Percentiles rank a stretch among this genome's conserved stretches.
Evolutionary conservation across 2,113 vertebrate species (phyloP).

Genomic region (Asarcornis scutulata): DNA sequence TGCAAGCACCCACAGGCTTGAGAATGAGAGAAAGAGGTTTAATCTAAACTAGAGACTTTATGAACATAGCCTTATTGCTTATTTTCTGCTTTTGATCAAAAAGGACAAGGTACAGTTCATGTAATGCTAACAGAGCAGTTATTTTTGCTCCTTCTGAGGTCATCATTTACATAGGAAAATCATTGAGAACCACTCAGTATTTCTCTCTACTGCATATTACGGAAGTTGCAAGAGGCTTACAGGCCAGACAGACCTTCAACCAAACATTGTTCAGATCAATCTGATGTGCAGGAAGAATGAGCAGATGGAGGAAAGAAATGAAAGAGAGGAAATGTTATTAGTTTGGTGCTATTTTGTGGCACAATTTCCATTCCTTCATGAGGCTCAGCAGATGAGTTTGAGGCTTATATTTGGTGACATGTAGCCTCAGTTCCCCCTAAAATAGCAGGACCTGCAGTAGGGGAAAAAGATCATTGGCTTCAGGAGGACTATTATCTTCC

Average conservation of each 20-base stretch:
- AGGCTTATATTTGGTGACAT: background rate
- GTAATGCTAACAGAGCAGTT: background rate
- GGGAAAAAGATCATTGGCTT: background rate
- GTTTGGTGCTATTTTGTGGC: background rate
- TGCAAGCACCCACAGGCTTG: accelerated
- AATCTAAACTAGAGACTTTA: background rate
- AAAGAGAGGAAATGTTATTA: background rate
- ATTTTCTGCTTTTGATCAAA: background rate
- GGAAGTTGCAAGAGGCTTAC: background rate
- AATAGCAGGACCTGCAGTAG: background rate
- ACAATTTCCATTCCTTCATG: background rate
- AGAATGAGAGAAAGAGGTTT: background rate
- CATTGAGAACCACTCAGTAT: background rate
- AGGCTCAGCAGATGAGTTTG: background rate
- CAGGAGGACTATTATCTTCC: background rate
- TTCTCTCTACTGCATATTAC: background rate
- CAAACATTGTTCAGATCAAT: background rate
- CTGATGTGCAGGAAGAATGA: background rate
- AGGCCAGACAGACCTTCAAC: background rate
- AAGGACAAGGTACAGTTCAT: background rate
- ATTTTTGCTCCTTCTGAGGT: background rate
- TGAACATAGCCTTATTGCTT: background rate
- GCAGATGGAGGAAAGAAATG: background rate
- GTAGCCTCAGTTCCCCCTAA: background rate
- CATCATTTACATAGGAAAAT: background rate